Percentiles rank a stretch among this genome's conserved stretches.
Evolutionary conservation across 2,888 invertebrate species (phyloP).

Genomic region (Tanypteryx hageni): DNA sequence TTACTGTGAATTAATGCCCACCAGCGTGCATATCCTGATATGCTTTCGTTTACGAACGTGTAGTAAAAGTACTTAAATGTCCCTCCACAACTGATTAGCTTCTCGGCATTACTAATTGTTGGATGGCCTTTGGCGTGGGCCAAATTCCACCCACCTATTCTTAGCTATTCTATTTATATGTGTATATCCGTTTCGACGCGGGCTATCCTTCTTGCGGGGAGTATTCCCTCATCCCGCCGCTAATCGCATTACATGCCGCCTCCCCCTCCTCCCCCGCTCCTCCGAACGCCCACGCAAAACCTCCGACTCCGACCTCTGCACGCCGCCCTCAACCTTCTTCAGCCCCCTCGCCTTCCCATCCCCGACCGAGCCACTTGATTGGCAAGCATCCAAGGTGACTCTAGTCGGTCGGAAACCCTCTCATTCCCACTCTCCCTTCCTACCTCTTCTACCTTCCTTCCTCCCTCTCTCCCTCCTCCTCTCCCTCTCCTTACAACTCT

Average conservation of each 20-base stretch:
- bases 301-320: background rate
- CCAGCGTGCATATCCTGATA: no score
- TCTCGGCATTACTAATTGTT: no score
- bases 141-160: background rate
- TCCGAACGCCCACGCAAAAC: background rate
- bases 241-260: background rate
- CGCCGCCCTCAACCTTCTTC: background rate
- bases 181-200: background rate
- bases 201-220: no score
- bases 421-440: background rate
- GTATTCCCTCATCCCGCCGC: background rate
- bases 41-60: no score
- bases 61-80: no score
- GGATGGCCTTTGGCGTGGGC: no score
- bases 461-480: no score
- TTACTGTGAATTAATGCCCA: no score
- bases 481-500: no score
- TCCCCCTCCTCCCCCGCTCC: background rate
- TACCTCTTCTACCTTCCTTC: background rate
- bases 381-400: constrained; percentile 34
- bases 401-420: background rate
- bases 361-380: background rate
- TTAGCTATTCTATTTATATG: background rate
- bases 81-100: no score
- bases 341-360: background rate